A percentile compares a stretch with the other conserved stretches of the same genome.
These are phyloP conservation scores for Neodiprion lecontei DNA, from an alignment of 1,140 invertebrate species.

Conservation along the genomic window DNA sequence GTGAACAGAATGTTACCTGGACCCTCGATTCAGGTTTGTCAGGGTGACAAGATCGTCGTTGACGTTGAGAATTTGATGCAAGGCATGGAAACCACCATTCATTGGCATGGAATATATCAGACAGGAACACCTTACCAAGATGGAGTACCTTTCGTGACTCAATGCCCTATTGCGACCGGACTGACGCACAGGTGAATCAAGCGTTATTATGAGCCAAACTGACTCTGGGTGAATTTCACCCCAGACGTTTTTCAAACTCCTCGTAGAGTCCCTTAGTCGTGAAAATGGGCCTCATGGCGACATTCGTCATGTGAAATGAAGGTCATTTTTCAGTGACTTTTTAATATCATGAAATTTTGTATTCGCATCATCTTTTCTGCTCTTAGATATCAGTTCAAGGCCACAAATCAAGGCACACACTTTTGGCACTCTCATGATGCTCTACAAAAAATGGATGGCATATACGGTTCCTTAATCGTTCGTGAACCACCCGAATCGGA, in stretches of 20 bases:
- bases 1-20: slow-evolving; percentile 87
- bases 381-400: slow-evolving; percentile 50
- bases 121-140: slow-evolving; percentile 85
- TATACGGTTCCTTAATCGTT: slow-evolving; percentile 31
- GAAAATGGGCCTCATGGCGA: no score
- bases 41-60: slow-evolving; percentile 83
- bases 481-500: slow-evolving; percentile 24
- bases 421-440: slow-evolving; percentile 62
- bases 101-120: slow-evolving; percentile 90
- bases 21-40: slow-evolving; percentile 86
- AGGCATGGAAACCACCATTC: slow-evolving; percentile 82
- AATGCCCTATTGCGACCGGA: slow-evolving; percentile 86
- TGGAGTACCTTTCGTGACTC: slow-evolving; percentile 88
- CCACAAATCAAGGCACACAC: slow-evolving; percentile 55
- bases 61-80: slow-evolving; percentile 84
- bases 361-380: no score
- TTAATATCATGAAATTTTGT: no score
- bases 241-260: no score
- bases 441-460: slow-evolving; percentile 41
- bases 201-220: no score
- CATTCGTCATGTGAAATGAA: no score
- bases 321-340: not conserved
- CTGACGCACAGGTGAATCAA: slow-evolving; percentile 76
- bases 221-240: no score
- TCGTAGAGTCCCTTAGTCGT: no score